phyloP scores from a whole-genome alignment of 2,113 vertebrate genomes.

The Meleagris gallopavo region DNA sequence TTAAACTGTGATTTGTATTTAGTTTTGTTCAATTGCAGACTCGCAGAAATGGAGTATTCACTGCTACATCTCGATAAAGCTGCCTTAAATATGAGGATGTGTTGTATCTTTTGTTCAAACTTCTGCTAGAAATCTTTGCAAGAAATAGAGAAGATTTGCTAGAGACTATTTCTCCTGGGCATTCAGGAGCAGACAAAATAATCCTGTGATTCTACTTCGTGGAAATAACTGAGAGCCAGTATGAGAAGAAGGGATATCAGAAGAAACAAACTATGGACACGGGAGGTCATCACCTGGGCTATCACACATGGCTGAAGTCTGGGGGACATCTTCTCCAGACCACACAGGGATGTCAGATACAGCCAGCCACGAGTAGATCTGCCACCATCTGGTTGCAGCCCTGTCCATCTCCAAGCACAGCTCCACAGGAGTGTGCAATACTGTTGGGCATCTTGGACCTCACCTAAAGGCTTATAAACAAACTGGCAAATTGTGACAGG shows the following conservation, averaged over 20 bases:
- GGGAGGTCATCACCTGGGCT: not conserved
- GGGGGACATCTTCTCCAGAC: not conserved
- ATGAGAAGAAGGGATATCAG: not conserved
- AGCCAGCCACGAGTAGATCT: not conserved
- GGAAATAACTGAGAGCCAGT: not conserved
- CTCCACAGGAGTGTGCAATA: not conserved
- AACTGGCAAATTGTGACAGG: not conserved
- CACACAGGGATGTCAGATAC: not conserved
- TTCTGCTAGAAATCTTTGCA: not conserved
- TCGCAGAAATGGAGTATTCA: not conserved
- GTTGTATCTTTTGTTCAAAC: not conserved
- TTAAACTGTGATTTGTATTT: not conserved
- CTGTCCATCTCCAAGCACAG: not conserved
- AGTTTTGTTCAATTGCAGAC: not conserved
- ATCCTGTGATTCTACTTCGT: not conserved
- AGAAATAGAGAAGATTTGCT: not conserved
- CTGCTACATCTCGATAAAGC: not conserved
- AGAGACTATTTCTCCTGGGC: not conserved
- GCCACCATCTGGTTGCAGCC: rapidly evolving
- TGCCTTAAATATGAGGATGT: not conserved
- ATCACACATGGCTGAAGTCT: not conserved
- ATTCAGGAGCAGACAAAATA: not conserved
- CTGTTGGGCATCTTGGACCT: not conserved
- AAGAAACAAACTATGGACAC: not conserved
- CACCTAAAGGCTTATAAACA: not conserved